These are phyloP conservation scores for Drosophila colorata DNA, from an alignment of 2,888 invertebrate species.

Conservation along the genomic window DNA sequence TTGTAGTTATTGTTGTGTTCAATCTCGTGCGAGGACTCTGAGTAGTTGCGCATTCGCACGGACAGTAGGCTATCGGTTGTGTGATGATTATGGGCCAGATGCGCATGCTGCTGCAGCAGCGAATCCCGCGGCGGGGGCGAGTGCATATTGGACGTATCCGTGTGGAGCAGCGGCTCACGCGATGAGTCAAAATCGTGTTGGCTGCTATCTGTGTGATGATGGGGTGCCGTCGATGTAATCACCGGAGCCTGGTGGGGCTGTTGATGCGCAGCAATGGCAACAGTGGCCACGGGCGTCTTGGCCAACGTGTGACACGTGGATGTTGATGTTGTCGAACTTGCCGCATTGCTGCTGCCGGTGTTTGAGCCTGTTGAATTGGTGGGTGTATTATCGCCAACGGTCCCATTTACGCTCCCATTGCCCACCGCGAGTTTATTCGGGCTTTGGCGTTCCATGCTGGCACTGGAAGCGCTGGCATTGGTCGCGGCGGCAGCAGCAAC, in stretches of 20 bases:
- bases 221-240: slow-evolving; percentile 84
- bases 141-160: slow-evolving; percentile 84
- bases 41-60: slow-evolving; percentile 84
- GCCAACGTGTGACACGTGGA: slow-evolving; percentile 49
- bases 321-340: slow-evolving; percentile 66
- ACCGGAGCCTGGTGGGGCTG: slow-evolving; percentile 85
- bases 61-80: slow-evolving; percentile 80
- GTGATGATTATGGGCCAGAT: slow-evolving; percentile 71
- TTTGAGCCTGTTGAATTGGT: slow-evolving; percentile 50
- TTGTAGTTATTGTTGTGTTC: slow-evolving; percentile 90
- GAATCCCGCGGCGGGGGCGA: slow-evolving; percentile 82
- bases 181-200: slow-evolving; percentile 85
- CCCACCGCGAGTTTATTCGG: slow-evolving; percentile 41
- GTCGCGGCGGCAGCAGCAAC: slow-evolving; percentile 61
- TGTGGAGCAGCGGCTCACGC: slow-evolving; percentile 82
- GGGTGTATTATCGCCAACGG: slow-evolving; percentile 38
- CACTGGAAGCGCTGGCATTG: slow-evolving; percentile 47
- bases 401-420: slow-evolving; percentile 38
- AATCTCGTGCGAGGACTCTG: slow-evolving; percentile 85
- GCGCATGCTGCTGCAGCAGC: slow-evolving; percentile 65
- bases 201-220: slow-evolving; percentile 84
- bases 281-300: slow-evolving; percentile 39
- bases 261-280: slow-evolving; percentile 68
- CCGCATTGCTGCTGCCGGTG: slow-evolving; percentile 56
- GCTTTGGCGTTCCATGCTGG: slow-evolving; percentile 43